Percentiles rank a stretch among this genome's conserved stretches.
These are phyloP conservation scores for Rousettus madagascariensis DNA, from an alignment of 2,797 vertebrate species.

Conservation along the genomic window DNA sequence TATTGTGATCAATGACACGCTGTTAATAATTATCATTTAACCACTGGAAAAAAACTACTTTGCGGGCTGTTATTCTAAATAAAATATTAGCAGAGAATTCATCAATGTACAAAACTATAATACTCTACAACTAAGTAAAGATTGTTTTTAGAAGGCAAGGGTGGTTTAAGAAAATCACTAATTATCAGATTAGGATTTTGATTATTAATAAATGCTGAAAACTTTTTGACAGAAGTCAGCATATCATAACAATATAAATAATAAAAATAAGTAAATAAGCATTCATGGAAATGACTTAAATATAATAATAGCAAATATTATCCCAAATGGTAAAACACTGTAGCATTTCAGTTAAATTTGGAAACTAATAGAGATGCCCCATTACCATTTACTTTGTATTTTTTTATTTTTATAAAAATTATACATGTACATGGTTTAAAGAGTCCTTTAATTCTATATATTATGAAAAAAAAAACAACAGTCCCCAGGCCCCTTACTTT, in stretches of 20 bases:
- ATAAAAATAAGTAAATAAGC: neutral
- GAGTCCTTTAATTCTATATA: neutral
- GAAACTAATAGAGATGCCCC: neutral
- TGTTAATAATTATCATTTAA: constrained; percentile 71
- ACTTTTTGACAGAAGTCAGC: neutral
- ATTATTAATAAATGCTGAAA: neutral
- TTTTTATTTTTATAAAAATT: neutral
- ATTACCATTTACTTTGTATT: neutral
- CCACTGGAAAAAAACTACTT: neutral
- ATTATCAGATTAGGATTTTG: neutral
- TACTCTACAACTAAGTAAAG: neutral
- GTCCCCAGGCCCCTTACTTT: neutral
- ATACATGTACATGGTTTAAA: neutral
- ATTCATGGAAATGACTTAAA: neutral
- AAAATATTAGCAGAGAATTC: neutral
- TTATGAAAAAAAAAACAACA: neutral
- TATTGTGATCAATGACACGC: constrained; percentile 66
- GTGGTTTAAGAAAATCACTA: neutral
- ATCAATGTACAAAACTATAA: neutral
- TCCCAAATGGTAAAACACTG: neutral
- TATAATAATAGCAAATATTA: neutral
- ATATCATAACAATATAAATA: neutral
- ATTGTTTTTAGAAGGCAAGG: neutral
- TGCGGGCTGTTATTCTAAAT: neutral
- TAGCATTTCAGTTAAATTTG: neutral